These are phyloP conservation scores for Dromaius novaehollandiae DNA, from an alignment of 2,113 vertebrate species.

Conservation along the genomic window DNA sequence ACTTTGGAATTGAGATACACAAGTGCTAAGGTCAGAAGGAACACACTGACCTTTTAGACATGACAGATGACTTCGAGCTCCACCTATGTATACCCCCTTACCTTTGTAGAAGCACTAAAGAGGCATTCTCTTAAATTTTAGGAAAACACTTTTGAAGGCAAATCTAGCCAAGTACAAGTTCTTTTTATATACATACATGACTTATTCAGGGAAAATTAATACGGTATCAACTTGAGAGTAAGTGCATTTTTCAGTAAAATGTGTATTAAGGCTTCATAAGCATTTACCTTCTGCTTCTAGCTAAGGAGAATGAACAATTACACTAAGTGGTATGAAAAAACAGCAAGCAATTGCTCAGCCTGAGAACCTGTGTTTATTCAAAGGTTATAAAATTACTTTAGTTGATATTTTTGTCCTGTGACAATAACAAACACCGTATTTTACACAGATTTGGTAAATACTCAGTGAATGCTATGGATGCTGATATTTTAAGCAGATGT, in stretches of 20 bases:
- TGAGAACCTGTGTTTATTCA: neutral
- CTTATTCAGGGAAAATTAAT: neutral
- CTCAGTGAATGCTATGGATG: neutral
- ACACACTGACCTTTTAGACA: neutral
- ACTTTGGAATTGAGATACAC: neutral
- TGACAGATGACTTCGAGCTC: neutral
- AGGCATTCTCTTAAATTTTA: neutral
- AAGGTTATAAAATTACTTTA: neutral
- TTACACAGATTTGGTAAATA: neutral
- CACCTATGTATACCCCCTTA: neutral
- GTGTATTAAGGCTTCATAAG: neutral
- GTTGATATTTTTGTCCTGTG: constrained; percentile 1
- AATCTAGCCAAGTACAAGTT: neutral
- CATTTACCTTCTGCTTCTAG: neutral
- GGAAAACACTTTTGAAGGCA: neutral
- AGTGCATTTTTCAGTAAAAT: neutral
- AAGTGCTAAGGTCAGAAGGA: neutral
- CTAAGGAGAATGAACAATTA: neutral
- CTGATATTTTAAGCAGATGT: neutral
- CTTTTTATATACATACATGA: neutral
- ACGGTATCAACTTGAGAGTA: neutral
- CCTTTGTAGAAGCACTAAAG: neutral
- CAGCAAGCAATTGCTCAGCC: neutral
- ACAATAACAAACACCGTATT: neutral
- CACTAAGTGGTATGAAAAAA: neutral